Conservation (phyloP, 2,113 vertebrate species). For the Sinocyclocheilus anophthalmus region DNA sequence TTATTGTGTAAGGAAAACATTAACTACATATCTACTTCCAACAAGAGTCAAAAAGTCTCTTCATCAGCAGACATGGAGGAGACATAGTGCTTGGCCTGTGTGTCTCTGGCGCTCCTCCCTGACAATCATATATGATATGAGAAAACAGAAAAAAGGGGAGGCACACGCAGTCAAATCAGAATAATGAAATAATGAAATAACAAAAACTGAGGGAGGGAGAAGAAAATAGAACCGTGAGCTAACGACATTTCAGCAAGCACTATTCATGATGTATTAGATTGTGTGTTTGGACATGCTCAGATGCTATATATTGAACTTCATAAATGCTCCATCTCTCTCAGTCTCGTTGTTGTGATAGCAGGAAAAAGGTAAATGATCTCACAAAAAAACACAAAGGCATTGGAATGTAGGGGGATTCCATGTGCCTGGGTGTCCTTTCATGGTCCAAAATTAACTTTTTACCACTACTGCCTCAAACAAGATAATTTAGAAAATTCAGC, state of each 20-base stretch:
- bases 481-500: not conserved
- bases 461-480: not conserved
- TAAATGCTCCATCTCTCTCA: not conserved
- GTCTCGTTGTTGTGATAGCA: constrained; percentile 9
- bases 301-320: constrained; percentile 36
- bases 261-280: not conserved
- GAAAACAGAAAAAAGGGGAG: constrained; percentile 5
- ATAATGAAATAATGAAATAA: constrained; percentile 19
- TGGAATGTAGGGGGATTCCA: constrained; percentile 60
- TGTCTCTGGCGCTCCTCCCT: constrained; percentile 3
- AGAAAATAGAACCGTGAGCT: constrained; percentile 24
- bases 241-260: constrained; percentile 45
- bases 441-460: not conserved
- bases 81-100: constrained; percentile 27
- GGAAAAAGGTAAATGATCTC: constrained; percentile 33
- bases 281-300: not conserved
- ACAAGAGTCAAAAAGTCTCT: constrained; percentile 2
- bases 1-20: constrained; percentile 11
- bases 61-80: constrained; percentile 38
- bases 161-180: not conserved
- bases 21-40: constrained; percentile 11
- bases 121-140: constrained; percentile 34
- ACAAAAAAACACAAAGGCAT: constrained; percentile 54
- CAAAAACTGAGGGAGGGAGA: constrained; percentile 11
- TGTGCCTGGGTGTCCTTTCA: constrained; percentile 1